Evolutionary conservation across 2,888 invertebrate species (phyloP), one percentile per base, ranked within the genome.

Genomic region (Prionchulus punctatus): DNA sequence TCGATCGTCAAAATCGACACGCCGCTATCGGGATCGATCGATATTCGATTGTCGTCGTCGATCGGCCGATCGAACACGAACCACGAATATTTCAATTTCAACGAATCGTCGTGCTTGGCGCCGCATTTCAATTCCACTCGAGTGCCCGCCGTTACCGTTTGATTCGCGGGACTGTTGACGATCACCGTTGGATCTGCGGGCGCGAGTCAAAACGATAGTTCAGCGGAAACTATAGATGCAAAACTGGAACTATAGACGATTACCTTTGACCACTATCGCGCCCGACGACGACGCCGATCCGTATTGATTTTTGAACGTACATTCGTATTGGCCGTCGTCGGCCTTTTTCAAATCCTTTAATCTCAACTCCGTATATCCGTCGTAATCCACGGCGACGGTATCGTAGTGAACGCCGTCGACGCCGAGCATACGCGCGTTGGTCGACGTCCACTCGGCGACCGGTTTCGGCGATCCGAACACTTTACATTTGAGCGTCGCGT

Each of bases 381-480:
- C 4, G 28, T 49, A 12, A 49, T 49, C 30, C 7, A 49, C 50
- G 12, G 50, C 28, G 3, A 7, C 27, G 50, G 28, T 28, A 28
- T 23, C 4, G 23, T 45, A 23, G 4, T 45, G 45, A 45, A 45
- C 23, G 45, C 23, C 23, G 4, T 7, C 45, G 4, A 45, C 12
- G 45, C 23, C 23, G 7, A 23, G 18, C 4, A n/a, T 12, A n/a
- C 45, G 12, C 4, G 53, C 27, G 25, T 53, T n/a, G n/a, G n/a
- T n/a, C n/a, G n/a, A n/a, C n/a, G n/a, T n/a, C 94, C 94, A 96
- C 71, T 85, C 86, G 50, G 96, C 85, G 66, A 82, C 79, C 0
- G 94, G 94, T 68, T 84, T 85, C 21, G 94, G 94, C 1, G 92
- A 90, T 58, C 94, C 94, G 73, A 88, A 86, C 53, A 91, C 90